Evolutionary conservation across 2,113 vertebrate genomes (phyloP), one percentile per base, ranked within the genome.

Genomic region (Poeciliopsis turrubarensis): DNA sequence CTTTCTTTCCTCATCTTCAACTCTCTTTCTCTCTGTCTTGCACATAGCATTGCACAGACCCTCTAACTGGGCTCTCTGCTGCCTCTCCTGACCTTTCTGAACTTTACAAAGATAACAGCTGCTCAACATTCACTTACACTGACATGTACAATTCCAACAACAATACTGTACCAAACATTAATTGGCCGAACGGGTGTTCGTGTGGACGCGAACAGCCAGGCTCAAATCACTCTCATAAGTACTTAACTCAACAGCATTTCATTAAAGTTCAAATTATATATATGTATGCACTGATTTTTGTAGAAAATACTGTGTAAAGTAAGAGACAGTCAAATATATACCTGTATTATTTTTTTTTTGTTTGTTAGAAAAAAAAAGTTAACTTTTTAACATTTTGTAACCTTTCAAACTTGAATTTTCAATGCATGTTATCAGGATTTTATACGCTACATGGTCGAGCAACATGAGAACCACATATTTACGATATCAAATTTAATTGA

Each of bases 51-150:
- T 71, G 68, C 78, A 83, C 57, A 85, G 13, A 75, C 32, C 85
- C 91, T 90, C 87, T 91, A 77, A 76, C 70, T 85, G 63, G 73
- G 89, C 91, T 95, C 92, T 93, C 89, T 93, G 91, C 94, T 94
- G 91, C 89, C 93, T 93, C 82, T 78, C 71, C 85, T 94, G 93
- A 95, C 91, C 92, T 87, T 84, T 89, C 65, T 73, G 89, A 83
- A 88, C 85, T 86, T 82, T 88, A 82, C 81, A 90, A 84, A 63
- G 78, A 85, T 82, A 89, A 82, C 85, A 87, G 77, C 84, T 87
- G 86, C 74, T 89, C 80, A 79, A 81, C 79, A 79, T 86, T 65
- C 73, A 74, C 82, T 89, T 83, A 77, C 65, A 83, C 70, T 79
- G 57, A 83, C 72, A 77, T 73, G 51, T 83, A 84, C 78, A 84